Base-by-base conservation (phyloP, 2,797 vertebrate genomes). In the Pygocentrus nattereri region DNA sequence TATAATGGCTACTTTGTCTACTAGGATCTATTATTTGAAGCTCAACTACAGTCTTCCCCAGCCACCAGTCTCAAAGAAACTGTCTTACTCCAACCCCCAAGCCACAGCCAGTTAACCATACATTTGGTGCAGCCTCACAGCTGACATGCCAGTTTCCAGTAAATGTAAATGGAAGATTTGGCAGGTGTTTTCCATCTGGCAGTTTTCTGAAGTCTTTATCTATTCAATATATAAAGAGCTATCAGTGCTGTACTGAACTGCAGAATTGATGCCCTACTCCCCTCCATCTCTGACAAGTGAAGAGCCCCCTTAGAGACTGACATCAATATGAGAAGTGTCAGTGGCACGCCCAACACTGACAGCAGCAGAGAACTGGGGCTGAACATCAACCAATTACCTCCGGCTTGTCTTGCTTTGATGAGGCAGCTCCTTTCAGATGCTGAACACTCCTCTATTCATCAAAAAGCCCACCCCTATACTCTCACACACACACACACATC, bases 301-400 rank as follows among this genome's bases (percentile, higher is more conserved):
- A 62, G 31, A 47, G 10, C 25, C 58, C 74, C 75, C 27, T 58
- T 65, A 81, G 61, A 78, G 78, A 49, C 64, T 41, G 52, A 67
- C 61, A 82, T 78, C 50, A 78, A 74, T 58, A 78, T 38, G 70
- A 74, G 27, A 82, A 54, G 62, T 67, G 30, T 47, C 69, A 25
- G 59, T 4, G 1, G 25, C 7, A 1, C 23, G 6, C 69, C 50
- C 34, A 13, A 16, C 23, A n/a, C 47, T 41, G 31, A 73, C 73
- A 59, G 52, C 59, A 59, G n/a, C 61, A n/a, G 54, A 68, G 38
- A 72, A 74, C 30, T 56, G 1, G 58, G 0, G 5, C 30, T 44
- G 56, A 79, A 47, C 30, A 61, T 52, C 54, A 62, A 69, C 54
- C 76, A 31, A 67, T 75, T 70, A 69, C 23, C 76, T 74, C 71